These are phyloP conservation scores for Onthophagus taurus DNA, from an alignment of 1,140 invertebrate genomes.

Conservation along the genomic window DNA sequence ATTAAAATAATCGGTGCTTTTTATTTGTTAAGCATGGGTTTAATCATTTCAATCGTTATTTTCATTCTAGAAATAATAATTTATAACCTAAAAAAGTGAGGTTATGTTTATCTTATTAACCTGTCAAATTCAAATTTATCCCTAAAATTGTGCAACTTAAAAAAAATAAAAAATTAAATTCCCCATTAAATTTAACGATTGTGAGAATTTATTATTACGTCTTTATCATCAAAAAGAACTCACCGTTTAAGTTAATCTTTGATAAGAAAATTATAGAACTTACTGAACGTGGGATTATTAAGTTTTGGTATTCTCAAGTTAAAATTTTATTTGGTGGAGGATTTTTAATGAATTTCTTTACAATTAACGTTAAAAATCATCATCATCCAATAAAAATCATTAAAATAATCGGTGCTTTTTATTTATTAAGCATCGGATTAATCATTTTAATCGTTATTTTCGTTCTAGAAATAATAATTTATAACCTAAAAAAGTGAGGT, in stretches of 20 bases:
- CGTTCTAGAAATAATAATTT: background rate
- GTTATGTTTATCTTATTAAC: too few relatives aligned
- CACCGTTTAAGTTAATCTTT: conserved; percentile 3
- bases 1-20: conserved; percentile 4
- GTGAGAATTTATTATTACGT: conserved; percentile 2
- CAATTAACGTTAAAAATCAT: background rate
- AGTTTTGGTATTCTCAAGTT: background rate
- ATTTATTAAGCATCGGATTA: conserved; percentile 1
- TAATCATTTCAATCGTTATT: background rate
- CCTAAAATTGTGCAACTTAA: too few relatives aligned
- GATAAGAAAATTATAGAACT: background rate
- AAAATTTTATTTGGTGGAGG: background rate
- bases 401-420: conserved; percentile 3
- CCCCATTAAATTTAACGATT: background rate
- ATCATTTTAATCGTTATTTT: background rate
- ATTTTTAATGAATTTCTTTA: background rate
- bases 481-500: background rate
- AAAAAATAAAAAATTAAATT: too few relatives aligned
- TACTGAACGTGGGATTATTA: conserved; percentile 7
- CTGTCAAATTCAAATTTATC: too few relatives aligned
- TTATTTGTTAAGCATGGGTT: conserved; percentile 1
- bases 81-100: background rate
- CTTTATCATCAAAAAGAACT: conserved; percentile 1
- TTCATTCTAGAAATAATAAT: background rate
- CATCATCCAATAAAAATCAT: background rate